phyloP scores from a whole-genome alignment of 2,888 invertebrate species.

The Drosophila limbata region DNA sequence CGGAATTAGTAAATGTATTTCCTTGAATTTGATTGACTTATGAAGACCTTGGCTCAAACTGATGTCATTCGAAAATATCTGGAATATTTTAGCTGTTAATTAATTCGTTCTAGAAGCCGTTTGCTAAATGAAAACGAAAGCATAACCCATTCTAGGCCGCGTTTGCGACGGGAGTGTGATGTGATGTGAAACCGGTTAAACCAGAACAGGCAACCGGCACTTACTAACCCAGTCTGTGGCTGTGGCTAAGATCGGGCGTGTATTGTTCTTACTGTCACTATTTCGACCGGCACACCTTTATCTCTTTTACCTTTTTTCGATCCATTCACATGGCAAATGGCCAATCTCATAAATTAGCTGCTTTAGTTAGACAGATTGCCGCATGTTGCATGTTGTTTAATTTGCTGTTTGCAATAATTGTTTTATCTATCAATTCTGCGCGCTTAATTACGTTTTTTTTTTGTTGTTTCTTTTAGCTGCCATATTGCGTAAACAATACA shows the following conservation, averaged over 20 bases:
- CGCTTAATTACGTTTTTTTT: constrained; percentile 66
- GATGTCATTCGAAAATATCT: constrained; percentile 47
- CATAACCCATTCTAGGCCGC: constrained; percentile 53
- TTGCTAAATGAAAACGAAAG: constrained; percentile 59
- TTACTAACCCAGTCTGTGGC: constrained; percentile 60
- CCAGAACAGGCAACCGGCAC: constrained; percentile 40
- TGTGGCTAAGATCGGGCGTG: constrained; percentile 19
- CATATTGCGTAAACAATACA: constrained; percentile 46
- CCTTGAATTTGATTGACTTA: constrained; percentile 16
- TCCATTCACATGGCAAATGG: constrained; percentile 30
- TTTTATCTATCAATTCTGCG: constrained; percentile 70
- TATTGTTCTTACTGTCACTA: constrained; percentile 38
- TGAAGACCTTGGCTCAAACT: constrained; percentile 24
- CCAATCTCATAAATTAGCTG: constrained; percentile 55
- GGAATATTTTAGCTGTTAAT: constrained; percentile 46
- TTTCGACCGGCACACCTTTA: constrained; percentile 54
- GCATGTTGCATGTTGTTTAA: constrained; percentile 67
- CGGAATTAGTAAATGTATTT: constrained; percentile 22
- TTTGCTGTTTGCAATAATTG: constrained; percentile 70
- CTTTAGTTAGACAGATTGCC: constrained; percentile 60
- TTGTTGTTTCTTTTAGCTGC: constrained; percentile 33
- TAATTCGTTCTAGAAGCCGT: constrained; percentile 44
- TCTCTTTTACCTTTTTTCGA: constrained; percentile 10
- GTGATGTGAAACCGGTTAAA: constrained; percentile 59
- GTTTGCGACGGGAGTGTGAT: constrained; percentile 12